Percentiles rank a stretch among this genome's conserved stretches.
phyloP scores from a whole-genome alignment of 2,888 invertebrate species.

The Sinotaia quadrata region DNA sequence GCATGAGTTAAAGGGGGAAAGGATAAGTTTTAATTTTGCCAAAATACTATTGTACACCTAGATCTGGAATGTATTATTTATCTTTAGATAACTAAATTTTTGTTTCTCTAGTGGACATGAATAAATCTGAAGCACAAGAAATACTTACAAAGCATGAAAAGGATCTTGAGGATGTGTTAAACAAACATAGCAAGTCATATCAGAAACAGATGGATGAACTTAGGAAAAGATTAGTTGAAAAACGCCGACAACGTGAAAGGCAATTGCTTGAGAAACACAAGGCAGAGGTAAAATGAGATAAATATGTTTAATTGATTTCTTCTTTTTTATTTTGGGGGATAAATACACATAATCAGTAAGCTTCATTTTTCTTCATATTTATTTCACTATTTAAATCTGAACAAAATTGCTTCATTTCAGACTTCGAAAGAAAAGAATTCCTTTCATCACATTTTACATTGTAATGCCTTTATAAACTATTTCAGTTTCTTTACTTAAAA shows the following conservation, averaged over 20 bases:
- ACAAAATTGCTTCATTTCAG: too few relatives aligned
- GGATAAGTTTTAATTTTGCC: too few relatives aligned
- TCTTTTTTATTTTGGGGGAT: background rate
- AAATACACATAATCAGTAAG: background rate
- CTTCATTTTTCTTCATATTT: background rate
- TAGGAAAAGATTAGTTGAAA: conserved; percentile 58
- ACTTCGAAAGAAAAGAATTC: too few relatives aligned
- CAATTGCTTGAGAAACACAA: conserved; percentile 61
- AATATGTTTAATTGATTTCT: background rate
- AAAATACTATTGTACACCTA: too few relatives aligned
- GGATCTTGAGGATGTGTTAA: conserved; percentile 55
- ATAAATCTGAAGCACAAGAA: conserved; percentile 54
- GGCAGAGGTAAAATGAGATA: conserved; percentile 60
- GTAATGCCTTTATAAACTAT: too few relatives aligned
- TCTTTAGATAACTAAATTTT: too few relatives aligned
- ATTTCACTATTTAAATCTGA: too few relatives aligned
- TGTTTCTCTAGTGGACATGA: conserved; percentile 48
- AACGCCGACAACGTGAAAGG: conserved; percentile 54
- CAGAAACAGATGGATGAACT: conserved; percentile 56
- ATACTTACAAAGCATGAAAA: conserved; percentile 61
- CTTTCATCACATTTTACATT: too few relatives aligned
- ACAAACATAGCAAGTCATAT: conserved; percentile 48
- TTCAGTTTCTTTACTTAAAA: too few relatives aligned
- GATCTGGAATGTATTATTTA: too few relatives aligned
- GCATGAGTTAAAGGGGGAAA: too few relatives aligned